Evolutionary conservation across 2,113 vertebrate genomes (phyloP).

Genomic region (Saccopteryx bilineata): DNA sequence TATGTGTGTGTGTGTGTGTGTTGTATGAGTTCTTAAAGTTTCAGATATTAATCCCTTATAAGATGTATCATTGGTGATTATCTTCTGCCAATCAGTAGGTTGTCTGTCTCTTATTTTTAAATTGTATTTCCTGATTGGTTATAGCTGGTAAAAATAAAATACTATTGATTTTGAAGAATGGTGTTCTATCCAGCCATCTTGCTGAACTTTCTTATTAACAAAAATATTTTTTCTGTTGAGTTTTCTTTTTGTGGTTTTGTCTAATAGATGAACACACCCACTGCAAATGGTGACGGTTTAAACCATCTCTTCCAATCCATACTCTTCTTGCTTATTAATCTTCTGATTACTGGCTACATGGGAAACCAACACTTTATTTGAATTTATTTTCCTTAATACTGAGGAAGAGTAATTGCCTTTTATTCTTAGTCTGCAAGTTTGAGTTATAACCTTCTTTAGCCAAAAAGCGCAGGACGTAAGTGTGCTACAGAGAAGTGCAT

Average conservation of each 20-base stretch:
- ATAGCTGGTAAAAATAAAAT: slow-evolving; percentile 37
- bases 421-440: neutral
- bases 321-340: neutral
- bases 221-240: neutral
- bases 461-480: neutral
- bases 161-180: neutral
- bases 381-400: neutral
- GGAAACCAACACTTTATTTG: neutral
- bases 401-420: neutral
- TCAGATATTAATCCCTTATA: neutral
- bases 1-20: no score
- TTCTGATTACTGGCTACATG: neutral
- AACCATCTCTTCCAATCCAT: neutral
- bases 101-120: neutral
- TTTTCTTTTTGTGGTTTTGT: neutral
- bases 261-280: neutral
- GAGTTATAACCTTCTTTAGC: neutral
- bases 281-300: neutral
- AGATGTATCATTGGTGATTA: neutral
- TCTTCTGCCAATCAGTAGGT: neutral
- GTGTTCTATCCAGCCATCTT: neutral
- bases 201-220: neutral
- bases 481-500: accelerated
- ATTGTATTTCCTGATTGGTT: neutral
- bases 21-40: neutral